Percentiles rank a stretch among this genome's conserved stretches.
Conservation (phyloP, 2,888 invertebrate species). For the Alviniconcha strummeri region DNA sequence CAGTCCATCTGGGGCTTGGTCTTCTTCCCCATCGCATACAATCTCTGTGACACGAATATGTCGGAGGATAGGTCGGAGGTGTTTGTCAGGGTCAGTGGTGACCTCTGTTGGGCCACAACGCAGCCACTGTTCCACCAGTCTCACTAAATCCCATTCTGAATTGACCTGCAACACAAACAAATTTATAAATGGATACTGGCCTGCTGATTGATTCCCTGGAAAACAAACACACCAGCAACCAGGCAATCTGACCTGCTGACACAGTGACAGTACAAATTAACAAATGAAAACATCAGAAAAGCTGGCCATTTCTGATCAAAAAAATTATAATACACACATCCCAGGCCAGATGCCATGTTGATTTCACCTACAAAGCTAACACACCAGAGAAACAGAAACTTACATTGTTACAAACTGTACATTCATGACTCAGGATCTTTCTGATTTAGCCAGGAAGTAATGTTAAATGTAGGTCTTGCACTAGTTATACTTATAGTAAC, state of each 20-base stretch:
- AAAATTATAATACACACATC: too few relatives aligned
- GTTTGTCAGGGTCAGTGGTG: constrained; percentile 24
- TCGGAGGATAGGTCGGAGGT: constrained; percentile 4
- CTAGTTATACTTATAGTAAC: too few relatives aligned
- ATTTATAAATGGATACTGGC: too few relatives aligned
- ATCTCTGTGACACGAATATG: constrained; percentile 32
- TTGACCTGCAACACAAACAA: constrained; percentile 3
- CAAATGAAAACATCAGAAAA: too few relatives aligned
- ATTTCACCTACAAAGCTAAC: not conserved
- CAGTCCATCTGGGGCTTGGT: constrained; percentile 12
- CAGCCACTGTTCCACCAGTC: constrained; percentile 29
- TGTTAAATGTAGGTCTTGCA: too few relatives aligned
- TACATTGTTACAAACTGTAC: not conserved
- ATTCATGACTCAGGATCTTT: too few relatives aligned
- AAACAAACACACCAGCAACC: too few relatives aligned
- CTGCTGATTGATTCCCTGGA: too few relatives aligned
- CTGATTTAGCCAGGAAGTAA: too few relatives aligned
- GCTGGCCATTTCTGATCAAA: too few relatives aligned
- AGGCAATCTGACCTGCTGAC: not conserved
- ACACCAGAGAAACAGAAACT: not conserved
- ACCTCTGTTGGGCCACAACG: constrained; percentile 16
- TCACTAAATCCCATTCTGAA: constrained; percentile 31
- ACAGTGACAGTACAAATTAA: not conserved
- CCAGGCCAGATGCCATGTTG: too few relatives aligned
- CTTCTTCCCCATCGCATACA: constrained; percentile 28